Base-by-base conservation (phyloP, 2,797 vertebrate genomes). In the Semotilus atromaculatus region DNA sequence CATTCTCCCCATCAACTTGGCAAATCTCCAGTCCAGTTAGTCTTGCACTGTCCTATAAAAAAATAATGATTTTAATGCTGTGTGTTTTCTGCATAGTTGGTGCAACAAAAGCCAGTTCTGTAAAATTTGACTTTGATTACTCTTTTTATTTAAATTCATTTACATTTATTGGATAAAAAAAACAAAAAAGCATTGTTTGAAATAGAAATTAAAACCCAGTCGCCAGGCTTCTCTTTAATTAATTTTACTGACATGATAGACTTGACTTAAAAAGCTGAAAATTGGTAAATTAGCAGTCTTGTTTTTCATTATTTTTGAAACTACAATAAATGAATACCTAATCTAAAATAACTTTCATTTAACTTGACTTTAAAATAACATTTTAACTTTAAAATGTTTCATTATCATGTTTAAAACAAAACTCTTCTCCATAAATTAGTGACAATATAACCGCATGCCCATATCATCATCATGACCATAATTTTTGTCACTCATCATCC, bases 21-120 rank as follows among this genome's bases (percentile, higher is more conserved):
- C 81, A 83, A 83, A 83, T 76, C 34, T 83, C 81, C 81, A 83
- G 62, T 83, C 81, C 62, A 76, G 45, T 55, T 76, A 76, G 45
- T 67, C n/a, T 83, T 76, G 23, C 81, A 23, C 19, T 67, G 58
- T 82, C 71, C 71, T 51, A 38, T 21, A 74, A 34, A 82, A 82
- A 82, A 62, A 45, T 0, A 66, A 82, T 74, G 43, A 68, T 55
- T 76, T 67, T 43, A 72, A 76, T 83, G 81, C 72, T 68, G 72
- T 40, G 62, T 60, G 55, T 40, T 67, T 31, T 40, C 43, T 51
- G 31, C 71, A 16, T 60, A 75, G 60, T 66, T 74, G 21, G 38
- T 73, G n/a, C 45, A 66, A 83, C 16, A 70, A 81, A 40, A 38
- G 23, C 1, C 13, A 75, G 34, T 75, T 23, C 9, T 8, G n/a